phyloP scores from a whole-genome alignment of 2,113 vertebrate genomes.

The Oxygymnocypris stewartii region DNA sequence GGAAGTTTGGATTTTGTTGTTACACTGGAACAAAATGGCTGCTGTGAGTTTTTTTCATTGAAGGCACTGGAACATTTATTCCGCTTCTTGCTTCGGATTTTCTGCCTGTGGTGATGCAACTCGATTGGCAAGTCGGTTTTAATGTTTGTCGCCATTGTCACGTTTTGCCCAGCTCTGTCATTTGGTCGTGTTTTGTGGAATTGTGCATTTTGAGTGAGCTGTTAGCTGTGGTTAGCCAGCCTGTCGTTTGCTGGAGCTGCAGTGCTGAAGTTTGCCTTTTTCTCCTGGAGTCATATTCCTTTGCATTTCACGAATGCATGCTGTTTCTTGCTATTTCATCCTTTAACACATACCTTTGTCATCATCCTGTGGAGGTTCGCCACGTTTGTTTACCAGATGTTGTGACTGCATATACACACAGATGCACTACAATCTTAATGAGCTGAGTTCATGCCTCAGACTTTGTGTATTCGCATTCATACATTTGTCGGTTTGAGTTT shows the following conservation, averaged over 20 bases:
- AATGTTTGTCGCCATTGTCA: slow-evolving; percentile 32
- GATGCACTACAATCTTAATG: neutral
- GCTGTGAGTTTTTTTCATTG: slow-evolving; percentile 80
- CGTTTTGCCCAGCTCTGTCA: slow-evolving; percentile 31
- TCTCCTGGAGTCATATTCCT: neutral
- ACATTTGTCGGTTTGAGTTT: neutral
- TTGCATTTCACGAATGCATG: neutral
- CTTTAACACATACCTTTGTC: neutral
- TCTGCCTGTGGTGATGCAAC: slow-evolving; percentile 70
- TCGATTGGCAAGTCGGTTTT: slow-evolving; percentile 67
- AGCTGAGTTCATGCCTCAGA: slow-evolving; percentile 3
- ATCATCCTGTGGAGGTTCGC: neutral
- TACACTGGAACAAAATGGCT: slow-evolving; percentile 84
- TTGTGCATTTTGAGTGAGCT: slow-evolving; percentile 62
- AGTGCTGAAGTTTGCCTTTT: slow-evolving; percentile 29
- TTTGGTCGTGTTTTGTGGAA: slow-evolving; percentile 56
- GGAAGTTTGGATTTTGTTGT: slow-evolving; percentile 83
- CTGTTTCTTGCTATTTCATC: neutral
- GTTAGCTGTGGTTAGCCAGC: slow-evolving; percentile 58
- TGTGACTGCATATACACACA: neutral
- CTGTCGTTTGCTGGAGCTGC: slow-evolving; percentile 38
- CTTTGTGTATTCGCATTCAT: neutral
- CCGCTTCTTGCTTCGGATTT: slow-evolving; percentile 64
- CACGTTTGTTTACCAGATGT: neutral
- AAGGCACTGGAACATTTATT: slow-evolving; percentile 73